Conservation (phyloP, 2,797 vertebrate species). For the Heteromormyrus szaboi region DNA sequence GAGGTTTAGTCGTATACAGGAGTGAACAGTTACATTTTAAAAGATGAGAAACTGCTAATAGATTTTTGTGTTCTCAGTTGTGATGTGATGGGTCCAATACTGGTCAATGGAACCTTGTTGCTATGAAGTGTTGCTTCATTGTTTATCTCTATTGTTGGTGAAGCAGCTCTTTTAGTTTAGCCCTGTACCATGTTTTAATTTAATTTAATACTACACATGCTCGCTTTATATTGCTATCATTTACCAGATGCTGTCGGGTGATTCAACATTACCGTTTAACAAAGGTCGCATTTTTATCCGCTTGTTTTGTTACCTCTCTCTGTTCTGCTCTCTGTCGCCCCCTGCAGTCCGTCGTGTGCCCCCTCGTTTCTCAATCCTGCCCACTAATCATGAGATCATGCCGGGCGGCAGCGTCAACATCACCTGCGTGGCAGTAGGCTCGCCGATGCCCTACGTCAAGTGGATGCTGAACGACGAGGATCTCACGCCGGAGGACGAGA, state of each 20-base stretch:
- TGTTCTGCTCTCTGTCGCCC: conserved; percentile 46
- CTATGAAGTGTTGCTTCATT: conserved; percentile 93
- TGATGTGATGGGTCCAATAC: conserved; percentile 95
- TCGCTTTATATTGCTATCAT: conserved; percentile 55
- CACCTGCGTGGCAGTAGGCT: conserved; percentile 95
- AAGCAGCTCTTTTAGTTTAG: conserved; percentile 80
- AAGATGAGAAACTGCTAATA: conserved; percentile 99
- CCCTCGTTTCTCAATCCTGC: conserved; percentile 95
- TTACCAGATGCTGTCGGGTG: conserved; percentile 56
- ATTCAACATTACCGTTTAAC: conserved; percentile 55
- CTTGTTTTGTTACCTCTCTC: conserved; percentile 77
- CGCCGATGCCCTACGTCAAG: conserved; percentile 97
- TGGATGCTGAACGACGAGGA: conserved; percentile 98
- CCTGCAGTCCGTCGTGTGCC: conserved; percentile 92
- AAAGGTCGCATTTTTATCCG: conserved; percentile 63
- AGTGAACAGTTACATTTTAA: conserved; percentile 29
- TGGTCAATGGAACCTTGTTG: conserved; percentile 96
- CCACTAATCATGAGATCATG: conserved; percentile 97
- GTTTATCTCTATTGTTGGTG: conserved; percentile 89
- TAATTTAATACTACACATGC: conserved; percentile 58
- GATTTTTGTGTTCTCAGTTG: conserved; percentile 99
- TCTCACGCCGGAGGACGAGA: conserved; percentile 95
- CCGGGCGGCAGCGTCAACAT: conserved; percentile 97
- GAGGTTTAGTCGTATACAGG: neutral
- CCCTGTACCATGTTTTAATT: conserved; percentile 68